These are phyloP conservation scores for Euphonia xanthogaster DNA, from an alignment of 2,797 vertebrate species.

Conservation along the genomic window DNA sequence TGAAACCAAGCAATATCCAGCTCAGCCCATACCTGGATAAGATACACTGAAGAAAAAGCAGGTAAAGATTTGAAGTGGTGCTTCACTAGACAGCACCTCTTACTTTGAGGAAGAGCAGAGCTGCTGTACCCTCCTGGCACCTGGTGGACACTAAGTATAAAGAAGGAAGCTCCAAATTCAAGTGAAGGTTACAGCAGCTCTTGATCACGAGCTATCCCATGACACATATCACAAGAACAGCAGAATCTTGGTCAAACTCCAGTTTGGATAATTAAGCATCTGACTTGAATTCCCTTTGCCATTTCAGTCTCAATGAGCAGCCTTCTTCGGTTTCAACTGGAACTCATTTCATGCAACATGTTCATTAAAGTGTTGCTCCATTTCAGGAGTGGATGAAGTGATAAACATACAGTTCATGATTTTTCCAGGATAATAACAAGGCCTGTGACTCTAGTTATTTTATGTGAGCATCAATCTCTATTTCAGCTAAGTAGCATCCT, in stretches of 20 bases:
- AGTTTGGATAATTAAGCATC: neutral
- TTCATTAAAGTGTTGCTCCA: neutral
- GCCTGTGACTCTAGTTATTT: neutral
- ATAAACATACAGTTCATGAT: neutral
- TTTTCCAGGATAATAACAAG: neutral
- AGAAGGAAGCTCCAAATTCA: neutral
- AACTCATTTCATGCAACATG: neutral
- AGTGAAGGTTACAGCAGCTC: neutral
- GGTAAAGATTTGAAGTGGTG: neutral
- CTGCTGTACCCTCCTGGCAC: neutral
- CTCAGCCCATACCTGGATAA: neutral
- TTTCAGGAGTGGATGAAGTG: neutral
- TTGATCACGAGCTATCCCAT: neutral
- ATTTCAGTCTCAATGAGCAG: neutral
- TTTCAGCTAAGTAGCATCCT: neutral
- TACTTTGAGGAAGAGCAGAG: neutral
- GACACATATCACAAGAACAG: neutral
- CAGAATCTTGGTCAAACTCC: conserved; percentile 4
- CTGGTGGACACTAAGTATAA: neutral
- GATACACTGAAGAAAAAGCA: neutral
- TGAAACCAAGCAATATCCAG: neutral
- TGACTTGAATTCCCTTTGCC: neutral
- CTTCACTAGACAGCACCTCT: neutral
- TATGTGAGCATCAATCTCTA: neutral
- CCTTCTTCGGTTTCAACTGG: neutral